These are phyloP conservation scores for Helobdella robusta DNA, from an alignment of 2,888 invertebrate species.

Conservation along the genomic window DNA sequence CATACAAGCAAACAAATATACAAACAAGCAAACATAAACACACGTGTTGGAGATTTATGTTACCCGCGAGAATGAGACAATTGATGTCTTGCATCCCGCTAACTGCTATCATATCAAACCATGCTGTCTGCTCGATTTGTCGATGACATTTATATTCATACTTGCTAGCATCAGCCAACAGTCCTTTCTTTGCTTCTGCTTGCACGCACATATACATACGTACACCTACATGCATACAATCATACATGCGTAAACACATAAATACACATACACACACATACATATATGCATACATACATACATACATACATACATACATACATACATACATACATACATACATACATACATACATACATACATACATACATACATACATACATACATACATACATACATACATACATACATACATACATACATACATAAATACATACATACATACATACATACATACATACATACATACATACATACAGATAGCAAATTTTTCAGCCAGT, in stretches of 20 bases:
- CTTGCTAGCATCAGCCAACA: background rate
- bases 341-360: conserved; percentile 8
- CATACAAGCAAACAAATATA: background rate
- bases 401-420: conserved; percentile 2
- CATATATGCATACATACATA: conserved; percentile 11
- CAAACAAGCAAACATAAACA: conserved; percentile 1
- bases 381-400: conserved; percentile 8
- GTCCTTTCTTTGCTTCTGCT: no score
- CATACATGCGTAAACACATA: background rate
- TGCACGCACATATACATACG: conserved; percentile 2
- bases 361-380: background rate
- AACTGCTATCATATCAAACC: conserved; percentile 19
- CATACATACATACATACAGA: background rate
- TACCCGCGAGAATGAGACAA: conserved; percentile 15
- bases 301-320: conserved; percentile 7
- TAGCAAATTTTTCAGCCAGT: no score
- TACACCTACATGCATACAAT: background rate
- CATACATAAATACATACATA: background rate
- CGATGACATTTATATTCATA: conserved; percentile 20
- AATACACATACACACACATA: background rate
- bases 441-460: conserved; percentile 2
- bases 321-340: conserved; percentile 15
- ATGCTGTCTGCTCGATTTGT: conserved; percentile 19
- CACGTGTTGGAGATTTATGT: conserved; percentile 15
- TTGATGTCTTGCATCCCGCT: conserved; percentile 17